Conservation (phyloP, 2,888 invertebrate genomes). For the Agriopis leucophaearia region DNA sequence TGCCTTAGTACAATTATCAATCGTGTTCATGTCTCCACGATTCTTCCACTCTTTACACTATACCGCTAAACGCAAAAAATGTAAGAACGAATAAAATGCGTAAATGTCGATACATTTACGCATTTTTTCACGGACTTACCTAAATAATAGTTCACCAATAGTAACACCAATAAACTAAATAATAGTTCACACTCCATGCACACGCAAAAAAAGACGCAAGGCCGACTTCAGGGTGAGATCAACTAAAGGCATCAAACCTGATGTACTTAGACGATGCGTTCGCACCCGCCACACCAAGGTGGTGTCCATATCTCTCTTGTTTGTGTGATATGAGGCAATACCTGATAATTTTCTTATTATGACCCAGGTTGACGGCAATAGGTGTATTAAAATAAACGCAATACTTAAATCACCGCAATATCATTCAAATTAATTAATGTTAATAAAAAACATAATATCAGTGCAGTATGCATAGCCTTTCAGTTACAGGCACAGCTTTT, state of each 20-base stretch:
- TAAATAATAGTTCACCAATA: no score
- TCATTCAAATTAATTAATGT: background rate
- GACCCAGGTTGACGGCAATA: slow-evolving; percentile 1
- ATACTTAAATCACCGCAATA: slow-evolving; percentile 4
- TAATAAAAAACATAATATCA: background rate
- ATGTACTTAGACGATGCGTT: no score
- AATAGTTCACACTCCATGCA: background rate
- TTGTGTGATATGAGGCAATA: no score
- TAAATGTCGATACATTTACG: no score
- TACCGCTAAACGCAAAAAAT: no score
- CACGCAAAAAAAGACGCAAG: background rate
- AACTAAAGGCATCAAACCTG: no score
- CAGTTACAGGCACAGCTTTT: background rate
- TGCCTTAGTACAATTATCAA: no score
- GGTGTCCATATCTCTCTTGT: no score
- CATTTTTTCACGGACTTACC: background rate
- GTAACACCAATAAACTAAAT: background rate
- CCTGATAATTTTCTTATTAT: background rate
- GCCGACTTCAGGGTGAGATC: background rate
- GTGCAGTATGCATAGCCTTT: slow-evolving; percentile 2
- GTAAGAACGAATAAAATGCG: no score
- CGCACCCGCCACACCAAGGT: no score
- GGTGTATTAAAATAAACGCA: slow-evolving; percentile 7
- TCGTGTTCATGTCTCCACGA: no score
- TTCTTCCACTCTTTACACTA: no score